These are phyloP conservation scores for Hoplostethus atlanticus DNA, from an alignment of 2,797 vertebrate species.

Conservation along the genomic window DNA sequence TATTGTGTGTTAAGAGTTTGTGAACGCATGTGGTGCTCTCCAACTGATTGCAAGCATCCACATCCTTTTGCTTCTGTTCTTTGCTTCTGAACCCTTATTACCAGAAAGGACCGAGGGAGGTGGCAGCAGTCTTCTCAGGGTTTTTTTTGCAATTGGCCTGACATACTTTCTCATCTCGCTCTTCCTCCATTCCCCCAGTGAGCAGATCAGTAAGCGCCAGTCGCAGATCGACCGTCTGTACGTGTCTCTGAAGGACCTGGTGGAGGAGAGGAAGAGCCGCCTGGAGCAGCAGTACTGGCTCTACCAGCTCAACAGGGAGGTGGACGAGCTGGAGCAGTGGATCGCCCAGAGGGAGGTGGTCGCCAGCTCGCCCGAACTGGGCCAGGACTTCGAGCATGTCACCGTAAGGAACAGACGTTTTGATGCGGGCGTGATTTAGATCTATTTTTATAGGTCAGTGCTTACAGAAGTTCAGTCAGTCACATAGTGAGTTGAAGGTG, in stretches of 20 bases:
- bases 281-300: slow-evolving; percentile 98
- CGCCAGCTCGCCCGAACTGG: slow-evolving; percentile 93
- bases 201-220: slow-evolving; percentile 95
- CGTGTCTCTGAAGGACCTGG: slow-evolving; percentile 96
- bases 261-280: slow-evolving; percentile 90
- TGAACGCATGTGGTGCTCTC: background rate
- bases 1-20: background rate
- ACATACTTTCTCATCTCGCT: background rate
- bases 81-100: too few species aligned
- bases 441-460: background rate
- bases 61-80: background rate
- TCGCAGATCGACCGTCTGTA: slow-evolving; percentile 97
- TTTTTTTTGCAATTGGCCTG: background rate
- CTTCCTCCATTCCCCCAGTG: slow-evolving; percentile 76
- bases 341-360: slow-evolving; percentile 95
- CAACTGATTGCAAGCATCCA: background rate
- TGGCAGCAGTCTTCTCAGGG: too few species aligned
- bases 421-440: background rate
- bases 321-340: slow-evolving; percentile 97
- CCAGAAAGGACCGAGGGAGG: too few species aligned
- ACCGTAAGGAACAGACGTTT: slow-evolving; percentile 81
- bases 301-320: slow-evolving; percentile 94
- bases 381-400: slow-evolving; percentile 96
- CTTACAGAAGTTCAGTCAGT: background rate
- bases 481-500: background rate